phyloP scores from a whole-genome alignment of 2,113 vertebrate genomes.

The Hippocampus zosterae region DNA sequence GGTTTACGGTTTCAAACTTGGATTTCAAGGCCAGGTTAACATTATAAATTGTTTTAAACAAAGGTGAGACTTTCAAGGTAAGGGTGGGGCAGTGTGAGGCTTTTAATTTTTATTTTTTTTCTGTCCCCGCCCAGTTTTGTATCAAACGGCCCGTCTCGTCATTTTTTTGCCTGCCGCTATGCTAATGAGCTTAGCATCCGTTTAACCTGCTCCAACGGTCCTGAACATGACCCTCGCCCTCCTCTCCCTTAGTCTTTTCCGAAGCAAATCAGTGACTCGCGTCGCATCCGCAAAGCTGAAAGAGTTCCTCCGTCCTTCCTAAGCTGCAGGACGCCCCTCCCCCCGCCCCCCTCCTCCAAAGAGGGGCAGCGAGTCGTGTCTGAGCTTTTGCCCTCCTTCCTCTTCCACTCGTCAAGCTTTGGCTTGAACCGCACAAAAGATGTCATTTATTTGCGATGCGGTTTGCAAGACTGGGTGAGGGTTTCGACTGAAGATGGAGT shows the following conservation, averaged over 20 bases:
- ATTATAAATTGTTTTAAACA: too few relatives aligned
- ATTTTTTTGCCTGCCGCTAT: not conserved
- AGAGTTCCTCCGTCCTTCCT: conserved; percentile 22
- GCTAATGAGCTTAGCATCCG: not conserved
- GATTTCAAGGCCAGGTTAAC: too few relatives aligned
- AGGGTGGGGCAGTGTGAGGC: too few relatives aligned
- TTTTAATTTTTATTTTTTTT: too few relatives aligned
- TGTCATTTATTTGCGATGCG: not conserved
- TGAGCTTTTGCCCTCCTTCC: conserved; percentile 46
- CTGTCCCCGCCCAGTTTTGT: too few relatives aligned
- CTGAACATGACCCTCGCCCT: conserved; percentile 55
- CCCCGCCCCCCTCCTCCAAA: conserved; percentile 33
- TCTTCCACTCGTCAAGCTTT: not conserved
- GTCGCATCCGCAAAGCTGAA: conserved; percentile 34
- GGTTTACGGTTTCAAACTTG: too few relatives aligned
- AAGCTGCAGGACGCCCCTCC: conserved; percentile 4
- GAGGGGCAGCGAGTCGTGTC: conserved; percentile 60
- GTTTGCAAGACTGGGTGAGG: not conserved
- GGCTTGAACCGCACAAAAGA: not conserved
- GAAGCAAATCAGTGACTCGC: conserved; percentile 47
- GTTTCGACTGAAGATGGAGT: too few relatives aligned
- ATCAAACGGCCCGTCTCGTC: not conserved
- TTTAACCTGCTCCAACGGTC: conserved; percentile 49
- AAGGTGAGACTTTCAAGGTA: too few relatives aligned
- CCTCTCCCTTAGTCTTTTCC: conserved; percentile 4